These are phyloP conservation scores for Coccyzus lansbergi DNA, from an alignment of 2,797 vertebrate genomes.

Conservation along the genomic window DNA sequence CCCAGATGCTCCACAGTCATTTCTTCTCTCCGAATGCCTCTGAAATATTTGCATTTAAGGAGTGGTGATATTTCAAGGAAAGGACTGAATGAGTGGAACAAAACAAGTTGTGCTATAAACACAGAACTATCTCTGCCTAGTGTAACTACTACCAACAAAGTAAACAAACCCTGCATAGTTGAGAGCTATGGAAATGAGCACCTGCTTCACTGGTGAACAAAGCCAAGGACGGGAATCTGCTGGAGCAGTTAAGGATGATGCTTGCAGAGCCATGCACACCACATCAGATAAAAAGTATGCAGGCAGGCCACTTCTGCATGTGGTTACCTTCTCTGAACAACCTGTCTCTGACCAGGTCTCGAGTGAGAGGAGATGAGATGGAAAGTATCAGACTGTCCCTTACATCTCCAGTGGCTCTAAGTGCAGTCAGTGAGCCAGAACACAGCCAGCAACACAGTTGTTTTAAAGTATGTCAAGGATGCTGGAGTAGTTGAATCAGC, in stretches of 20 bases:
- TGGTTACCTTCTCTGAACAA: background rate
- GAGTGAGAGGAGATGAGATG: background rate
- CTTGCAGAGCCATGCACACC: background rate
- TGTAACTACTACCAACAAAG: constrained; percentile 10
- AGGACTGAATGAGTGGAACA: background rate
- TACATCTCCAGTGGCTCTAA: background rate
- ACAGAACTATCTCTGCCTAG: background rate
- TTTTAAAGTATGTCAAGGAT: background rate
- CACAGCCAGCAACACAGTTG: background rate
- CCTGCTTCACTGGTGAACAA: constrained; percentile 1
- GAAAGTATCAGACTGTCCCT: background rate
- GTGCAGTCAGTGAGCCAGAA: background rate
- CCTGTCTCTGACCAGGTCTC: background rate
- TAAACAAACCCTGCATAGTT: background rate
- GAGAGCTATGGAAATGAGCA: background rate
- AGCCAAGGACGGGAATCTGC: background rate
- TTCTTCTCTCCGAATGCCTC: background rate
- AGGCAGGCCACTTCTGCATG: background rate
- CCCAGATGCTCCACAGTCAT: background rate
- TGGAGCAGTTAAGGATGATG: background rate
- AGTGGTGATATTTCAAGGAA: constrained; percentile 3
- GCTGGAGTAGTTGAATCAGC: background rate
- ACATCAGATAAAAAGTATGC: background rate
- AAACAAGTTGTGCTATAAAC: constrained; percentile 1
- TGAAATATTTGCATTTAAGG: constrained; percentile 61